Evolutionary conservation across 2,888 invertebrate species (phyloP).

Genomic region (Mesoligia furuncula): DNA sequence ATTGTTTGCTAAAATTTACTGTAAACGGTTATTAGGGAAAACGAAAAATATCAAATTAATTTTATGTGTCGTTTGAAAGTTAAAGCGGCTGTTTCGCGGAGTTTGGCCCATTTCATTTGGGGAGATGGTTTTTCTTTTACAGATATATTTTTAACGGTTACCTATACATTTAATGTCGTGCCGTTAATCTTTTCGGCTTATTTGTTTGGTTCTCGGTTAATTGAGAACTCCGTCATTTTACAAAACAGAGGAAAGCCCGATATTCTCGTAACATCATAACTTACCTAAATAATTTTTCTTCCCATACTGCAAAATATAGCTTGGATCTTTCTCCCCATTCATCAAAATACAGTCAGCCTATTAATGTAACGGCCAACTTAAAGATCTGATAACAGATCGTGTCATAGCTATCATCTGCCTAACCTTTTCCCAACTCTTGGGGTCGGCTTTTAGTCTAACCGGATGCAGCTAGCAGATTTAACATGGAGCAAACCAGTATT

Average conservation of each 20-base stretch:
- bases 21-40: neutral
- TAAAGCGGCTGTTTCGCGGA: neutral
- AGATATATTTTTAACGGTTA: neutral
- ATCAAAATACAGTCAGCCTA: too few species aligned
- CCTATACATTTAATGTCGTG: neutral
- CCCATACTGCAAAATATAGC: too few species aligned
- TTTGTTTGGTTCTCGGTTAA: neutral
- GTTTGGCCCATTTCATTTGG: neutral
- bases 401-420: too few species aligned
- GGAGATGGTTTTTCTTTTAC: neutral
- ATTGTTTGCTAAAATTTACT: neutral
- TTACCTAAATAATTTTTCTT: too few species aligned
- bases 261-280: neutral
- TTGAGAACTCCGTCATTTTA: too few species aligned
- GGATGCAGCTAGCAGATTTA: too few species aligned
- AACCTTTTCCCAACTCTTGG: too few species aligned
- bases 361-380: too few species aligned
- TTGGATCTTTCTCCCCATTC: too few species aligned
- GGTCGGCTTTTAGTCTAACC: too few species aligned
- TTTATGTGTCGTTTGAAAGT: neutral
- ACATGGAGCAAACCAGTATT: too few species aligned
- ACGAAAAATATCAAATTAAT: neutral
- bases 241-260: neutral
- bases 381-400: too few species aligned
- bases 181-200: fast-evolving